Evolutionary conservation across 2,113 vertebrate species (phyloP), one percentile per base, ranked within the genome.

Genomic region (Dasyurus viverrinus): DNA sequence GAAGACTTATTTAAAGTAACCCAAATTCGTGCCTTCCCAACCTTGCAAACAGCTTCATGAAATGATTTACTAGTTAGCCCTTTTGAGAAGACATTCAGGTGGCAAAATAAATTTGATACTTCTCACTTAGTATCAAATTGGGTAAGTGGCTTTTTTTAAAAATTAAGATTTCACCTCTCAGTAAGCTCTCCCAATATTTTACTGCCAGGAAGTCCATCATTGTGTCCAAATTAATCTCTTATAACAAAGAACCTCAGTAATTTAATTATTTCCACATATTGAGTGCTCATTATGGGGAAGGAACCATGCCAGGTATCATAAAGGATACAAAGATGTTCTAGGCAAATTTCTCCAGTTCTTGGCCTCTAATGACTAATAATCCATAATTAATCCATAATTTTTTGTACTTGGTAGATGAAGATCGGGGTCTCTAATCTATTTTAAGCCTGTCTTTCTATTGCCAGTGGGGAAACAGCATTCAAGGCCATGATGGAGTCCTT

Each of bases 381-480:
- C 12, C 60, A 42, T 54, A 23, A 54, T 42, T 84, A 42, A 42
- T 84, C 7, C 19, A 23, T 42, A 42, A 84, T 42, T 84, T 84
- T 84, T 84, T 52, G 50, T 42, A n/a, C 1, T 84, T 42, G n/a
- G 68, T 5, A 42, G 68, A 84, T 84, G 68, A 42, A 84, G 16
- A 42, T 84, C 68, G 22, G 19, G n/a, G 19, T 42, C 36, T n/a
- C 6, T n/a, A 42, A n/a, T 42, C 5, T 11, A 0, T 12, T 53
- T 84, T 14, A 1, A 53, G 24, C 25, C 19, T 25, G 0, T 16
- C 90, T 55, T 89, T 84, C 25, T 95, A 95, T 91, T 92, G 36
- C 23, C 98, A 99, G 99, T 92, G 99, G 99, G 8, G 99, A 99
- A 97, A 99, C 99, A 0, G 99, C 99, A 23, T 99, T 99, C 98